Base-by-base conservation (phyloP, 2,888 invertebrate species). In the Myopa tessellatipennis region DNA sequence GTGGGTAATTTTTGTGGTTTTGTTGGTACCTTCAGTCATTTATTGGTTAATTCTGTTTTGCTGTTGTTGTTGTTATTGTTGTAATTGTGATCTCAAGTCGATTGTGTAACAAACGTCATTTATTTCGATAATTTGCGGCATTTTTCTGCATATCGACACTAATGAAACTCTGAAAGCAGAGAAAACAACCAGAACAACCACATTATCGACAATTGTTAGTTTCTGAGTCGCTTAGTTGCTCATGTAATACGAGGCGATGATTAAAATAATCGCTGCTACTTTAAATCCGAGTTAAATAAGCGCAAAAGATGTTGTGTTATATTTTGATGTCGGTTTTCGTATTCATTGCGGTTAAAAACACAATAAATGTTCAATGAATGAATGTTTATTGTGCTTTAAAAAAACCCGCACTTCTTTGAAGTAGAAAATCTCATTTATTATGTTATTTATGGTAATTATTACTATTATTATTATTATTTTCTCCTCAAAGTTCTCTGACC, bases 251-350 rank as follows among this genome's bases (percentile, higher is more conserved):
- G 74, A 74, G 55, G 67, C 67, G 7, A 74, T 18, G 70, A 34
- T 18, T 38, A 34, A 69, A 75, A 75, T 69, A 75, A 75, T 75
- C 69, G 69, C 16, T 55, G 67, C 60, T 38, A 5, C 69, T 75
- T 69, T 75, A 69, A 60, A 45, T 58, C 16, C 68, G 75, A 75
- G 75, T 75, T 75, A 75, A 75, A 69, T 69, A 69, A 75, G 69
- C 75, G 75, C 75, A 69, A 75, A 75, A 68, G 69, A 34, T 60
- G 69, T 16, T 38, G 10, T 26, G 61, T 26, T 26, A 10, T 61
- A n/a, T 45, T 8, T 45, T 45, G 7, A 45, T 8, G 45, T 45
- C 55, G 55, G n/a, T 55, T 55, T 55, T 55, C 16, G 34, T 45
- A 45, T 45, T 45, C 45, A 45, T 52, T 74, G 74, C 38, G 74